Percentiles rank a stretch among this genome's conserved stretches.
Conservation (phyloP, 1,140 invertebrate genomes). For the Atta texana region DNA sequence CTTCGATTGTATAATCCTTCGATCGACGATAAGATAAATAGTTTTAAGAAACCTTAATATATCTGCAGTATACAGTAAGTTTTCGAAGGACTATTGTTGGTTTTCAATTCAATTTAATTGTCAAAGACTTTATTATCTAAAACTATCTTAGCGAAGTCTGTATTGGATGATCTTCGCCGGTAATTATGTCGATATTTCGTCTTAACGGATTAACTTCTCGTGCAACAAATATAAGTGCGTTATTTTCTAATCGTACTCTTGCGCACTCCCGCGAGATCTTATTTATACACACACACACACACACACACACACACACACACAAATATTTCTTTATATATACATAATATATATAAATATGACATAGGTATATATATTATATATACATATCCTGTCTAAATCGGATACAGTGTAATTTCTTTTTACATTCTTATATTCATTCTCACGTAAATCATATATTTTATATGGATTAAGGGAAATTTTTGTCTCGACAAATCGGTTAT, state of each 20-base stretch:
- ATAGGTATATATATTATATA: constrained; percentile 62
- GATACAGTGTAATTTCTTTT: constrained; percentile 50
- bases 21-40: constrained; percentile 6
- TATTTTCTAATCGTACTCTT: constrained; percentile 59
- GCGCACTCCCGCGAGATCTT: constrained; percentile 56
- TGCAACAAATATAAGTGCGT: constrained; percentile 42
- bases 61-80: constrained; percentile 19
- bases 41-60: constrained; percentile 22
- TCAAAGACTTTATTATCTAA: neutral
- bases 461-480: neutral
- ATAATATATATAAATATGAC: constrained; percentile 51
- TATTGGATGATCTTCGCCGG: constrained; percentile 4
- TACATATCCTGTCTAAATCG: constrained; percentile 40
- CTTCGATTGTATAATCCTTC: constrained; percentile 6
- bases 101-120: neutral
- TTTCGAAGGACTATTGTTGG: neutral
- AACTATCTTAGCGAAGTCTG: neutral
- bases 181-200: neutral
- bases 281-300: constrained; percentile 65
- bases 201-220: constrained; percentile 15
- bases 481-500: constrained; percentile 7
- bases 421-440: constrained; percentile 34
- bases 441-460: neutral
- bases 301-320: no score
- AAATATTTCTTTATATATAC: constrained; percentile 47